Percentiles rank a stretch among this genome's conserved stretches.
Conservation (phyloP, 2,888 invertebrate genomes). For the Chrysomela aeneicollis region DNA sequence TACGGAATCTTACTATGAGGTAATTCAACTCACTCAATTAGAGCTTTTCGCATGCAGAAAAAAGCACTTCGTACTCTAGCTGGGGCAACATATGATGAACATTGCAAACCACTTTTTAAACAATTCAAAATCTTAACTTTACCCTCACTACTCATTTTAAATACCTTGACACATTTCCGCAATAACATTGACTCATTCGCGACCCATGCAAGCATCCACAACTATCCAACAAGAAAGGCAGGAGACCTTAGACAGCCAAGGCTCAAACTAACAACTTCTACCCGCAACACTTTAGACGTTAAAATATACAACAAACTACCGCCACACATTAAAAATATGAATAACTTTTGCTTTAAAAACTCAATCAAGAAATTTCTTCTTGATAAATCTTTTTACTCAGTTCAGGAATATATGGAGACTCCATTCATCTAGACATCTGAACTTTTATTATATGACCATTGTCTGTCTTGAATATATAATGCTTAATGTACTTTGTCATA, state of each 20-base stretch:
- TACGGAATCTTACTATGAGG: background rate
- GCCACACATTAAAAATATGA: background rate
- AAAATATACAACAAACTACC: background rate
- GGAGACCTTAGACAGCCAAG: too few species aligned
- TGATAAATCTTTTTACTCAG: background rate
- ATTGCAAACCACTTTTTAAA: background rate
- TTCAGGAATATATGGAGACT: slow-evolving; percentile 9
- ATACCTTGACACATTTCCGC: too few species aligned
- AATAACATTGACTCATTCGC: too few species aligned
- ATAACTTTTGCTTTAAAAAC: slow-evolving; percentile 1
- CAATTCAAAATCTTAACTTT: background rate
- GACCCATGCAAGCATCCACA: background rate
- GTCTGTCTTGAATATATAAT: slow-evolving; percentile 4
- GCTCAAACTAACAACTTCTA: too few species aligned
- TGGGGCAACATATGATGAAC: background rate
- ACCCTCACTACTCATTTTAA: too few species aligned
- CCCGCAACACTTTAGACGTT: background rate
- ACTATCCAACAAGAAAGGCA: too few species aligned
- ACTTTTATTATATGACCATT: background rate
- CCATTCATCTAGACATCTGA: slow-evolving; percentile 3
- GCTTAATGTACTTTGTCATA: too few species aligned
- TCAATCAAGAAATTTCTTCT: background rate
- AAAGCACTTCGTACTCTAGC: too few species aligned
- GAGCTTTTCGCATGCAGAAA: background rate
- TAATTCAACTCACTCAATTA: background rate